phyloP scores from a whole-genome alignment of 2,888 invertebrate genomes.

The Heliconius ismenius region DNA sequence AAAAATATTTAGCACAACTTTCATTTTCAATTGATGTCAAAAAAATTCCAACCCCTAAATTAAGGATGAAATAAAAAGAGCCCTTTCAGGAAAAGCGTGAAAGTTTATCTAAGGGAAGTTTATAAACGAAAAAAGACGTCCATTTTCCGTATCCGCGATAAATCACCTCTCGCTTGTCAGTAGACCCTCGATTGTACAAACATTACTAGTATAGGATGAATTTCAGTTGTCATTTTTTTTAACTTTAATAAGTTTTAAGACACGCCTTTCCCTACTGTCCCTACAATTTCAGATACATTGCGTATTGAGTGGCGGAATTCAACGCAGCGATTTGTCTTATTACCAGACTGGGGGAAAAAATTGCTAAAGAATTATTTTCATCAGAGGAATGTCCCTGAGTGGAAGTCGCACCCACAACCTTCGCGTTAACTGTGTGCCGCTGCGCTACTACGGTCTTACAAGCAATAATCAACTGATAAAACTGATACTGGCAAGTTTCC shows the following conservation, averaged over 20 bases:
- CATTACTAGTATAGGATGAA: background rate
- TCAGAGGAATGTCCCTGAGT: background rate
- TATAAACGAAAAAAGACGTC: conserved; percentile 4
- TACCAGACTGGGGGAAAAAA: background rate
- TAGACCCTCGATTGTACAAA: background rate
- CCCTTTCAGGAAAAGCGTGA: background rate
- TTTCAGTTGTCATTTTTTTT: too few species aligned
- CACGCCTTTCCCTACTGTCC: background rate
- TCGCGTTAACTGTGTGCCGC: background rate
- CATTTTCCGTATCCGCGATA: conserved; percentile 6
- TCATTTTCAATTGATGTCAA: conserved; percentile 5
- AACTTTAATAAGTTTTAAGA: too few species aligned
- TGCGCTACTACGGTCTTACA: background rate
- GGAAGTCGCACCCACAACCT: background rate
- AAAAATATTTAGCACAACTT: background rate
- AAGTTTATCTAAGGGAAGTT: conserved; percentile 14
- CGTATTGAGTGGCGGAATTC: too few species aligned
- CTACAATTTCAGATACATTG: background rate
- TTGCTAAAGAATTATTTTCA: too few species aligned
- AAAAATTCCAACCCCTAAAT: conserved; percentile 13
- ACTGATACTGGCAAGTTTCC: conserved; percentile 37
- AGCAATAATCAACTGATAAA: background rate
- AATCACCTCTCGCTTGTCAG: conserved; percentile 21
- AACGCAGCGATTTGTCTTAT: background rate
- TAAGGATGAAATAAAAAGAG: conserved; percentile 3